Conservation (phyloP, 1,140 invertebrate species). For the Harpegnathos saltator region DNA sequence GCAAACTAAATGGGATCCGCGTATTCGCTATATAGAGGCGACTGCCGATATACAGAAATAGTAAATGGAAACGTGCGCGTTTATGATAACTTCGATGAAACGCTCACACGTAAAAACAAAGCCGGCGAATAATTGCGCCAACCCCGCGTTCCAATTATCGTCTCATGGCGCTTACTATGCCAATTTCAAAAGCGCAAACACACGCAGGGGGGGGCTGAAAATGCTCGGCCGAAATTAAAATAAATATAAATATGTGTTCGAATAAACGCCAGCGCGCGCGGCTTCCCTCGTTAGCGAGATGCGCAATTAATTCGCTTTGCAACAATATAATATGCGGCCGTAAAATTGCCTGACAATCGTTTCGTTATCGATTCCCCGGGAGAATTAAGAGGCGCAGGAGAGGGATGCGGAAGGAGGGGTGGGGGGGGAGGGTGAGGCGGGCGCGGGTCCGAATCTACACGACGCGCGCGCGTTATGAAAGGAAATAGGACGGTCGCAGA, state of each 20-base stretch:
- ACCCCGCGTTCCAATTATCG: constrained; percentile 36
- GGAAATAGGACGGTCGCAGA: background rate
- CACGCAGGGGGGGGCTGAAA: background rate
- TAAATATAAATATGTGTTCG: constrained; percentile 36
- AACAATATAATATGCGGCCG: constrained; percentile 25
- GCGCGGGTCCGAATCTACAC: background rate
- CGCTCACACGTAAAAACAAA: constrained; percentile 17
- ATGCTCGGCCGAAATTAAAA: constrained; percentile 33
- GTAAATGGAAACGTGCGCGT: background rate
- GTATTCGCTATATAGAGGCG: background rate
- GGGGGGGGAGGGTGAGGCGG: background rate
- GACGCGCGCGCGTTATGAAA: background rate
- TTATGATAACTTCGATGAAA: constrained; percentile 38
- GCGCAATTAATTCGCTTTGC: constrained; percentile 32
- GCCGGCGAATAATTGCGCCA: constrained; percentile 36
- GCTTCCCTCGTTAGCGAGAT: constrained; percentile 2
- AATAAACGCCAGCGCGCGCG: constrained; percentile 8
- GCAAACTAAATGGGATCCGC: constrained; percentile 28
- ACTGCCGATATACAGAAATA: constrained; percentile 3
- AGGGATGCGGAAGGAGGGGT: no score
- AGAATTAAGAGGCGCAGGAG: no score
- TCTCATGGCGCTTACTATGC: background rate
- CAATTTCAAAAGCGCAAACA: constrained; percentile 37
- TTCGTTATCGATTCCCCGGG: constrained; percentile 14
- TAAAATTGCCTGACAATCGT: constrained; percentile 9